phyloP scores from a whole-genome alignment of 2,888 invertebrate genomes.

The Spatulosminthurus flaviceps region DNA sequence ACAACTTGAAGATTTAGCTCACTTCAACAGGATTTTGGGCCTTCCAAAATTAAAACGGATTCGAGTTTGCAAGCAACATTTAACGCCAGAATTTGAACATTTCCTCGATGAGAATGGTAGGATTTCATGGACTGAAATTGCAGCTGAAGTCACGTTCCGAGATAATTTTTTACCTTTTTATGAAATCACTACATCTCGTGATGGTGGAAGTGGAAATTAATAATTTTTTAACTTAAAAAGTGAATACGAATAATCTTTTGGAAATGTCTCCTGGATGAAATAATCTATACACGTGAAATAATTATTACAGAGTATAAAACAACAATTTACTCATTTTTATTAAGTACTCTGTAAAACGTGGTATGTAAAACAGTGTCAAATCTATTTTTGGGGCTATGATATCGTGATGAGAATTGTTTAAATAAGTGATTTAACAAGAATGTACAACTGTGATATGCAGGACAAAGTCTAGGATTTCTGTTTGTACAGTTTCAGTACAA shows the following conservation, averaged over 20 bases:
- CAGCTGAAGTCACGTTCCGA: constrained; percentile 36
- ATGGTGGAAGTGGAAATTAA: too few species aligned
- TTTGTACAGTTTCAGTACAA: not conserved
- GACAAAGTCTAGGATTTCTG: not conserved
- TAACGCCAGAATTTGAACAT: not conserved
- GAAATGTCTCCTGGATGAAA: too few species aligned
- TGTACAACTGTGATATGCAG: not conserved
- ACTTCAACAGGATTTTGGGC: constrained; percentile 21
- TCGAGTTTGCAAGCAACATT: constrained; percentile 16
- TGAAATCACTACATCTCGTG: constrained; percentile 20
- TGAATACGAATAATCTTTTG: too few species aligned
- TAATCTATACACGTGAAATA: too few species aligned
- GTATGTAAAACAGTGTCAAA: too few species aligned
- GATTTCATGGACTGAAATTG: not conserved
- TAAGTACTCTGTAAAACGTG: too few species aligned
- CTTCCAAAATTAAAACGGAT: constrained; percentile 15
- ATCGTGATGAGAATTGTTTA: too few species aligned
- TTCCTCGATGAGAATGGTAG: not conserved
- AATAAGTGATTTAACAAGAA: not conserved
- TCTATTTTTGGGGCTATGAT: too few species aligned
- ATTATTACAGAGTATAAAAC: not conserved
- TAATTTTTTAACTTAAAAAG: too few species aligned
- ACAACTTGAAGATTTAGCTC: not conserved
- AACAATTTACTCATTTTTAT: not conserved
- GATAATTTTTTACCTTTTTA: constrained; percentile 33